Percentiles rank a stretch among this genome's conserved stretches.
These are phyloP conservation scores for Bombus balteatus DNA, from an alignment of 1,140 invertebrate genomes.

Conservation along the genomic window DNA sequence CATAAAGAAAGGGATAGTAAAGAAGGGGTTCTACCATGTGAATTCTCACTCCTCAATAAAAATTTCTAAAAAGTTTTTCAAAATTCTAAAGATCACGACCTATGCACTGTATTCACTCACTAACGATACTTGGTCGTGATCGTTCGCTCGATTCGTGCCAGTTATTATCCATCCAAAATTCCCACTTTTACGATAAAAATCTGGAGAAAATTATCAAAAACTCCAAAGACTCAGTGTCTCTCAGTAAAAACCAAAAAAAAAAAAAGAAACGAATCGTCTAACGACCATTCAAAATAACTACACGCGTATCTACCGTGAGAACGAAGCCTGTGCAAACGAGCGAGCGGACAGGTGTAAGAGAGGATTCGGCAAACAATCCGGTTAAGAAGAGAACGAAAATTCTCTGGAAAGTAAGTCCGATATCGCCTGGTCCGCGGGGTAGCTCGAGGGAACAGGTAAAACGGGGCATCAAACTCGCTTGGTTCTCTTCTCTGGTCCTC, in stretches of 20 bases:
- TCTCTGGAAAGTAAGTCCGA: constrained; percentile 33
- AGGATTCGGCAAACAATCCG: background rate
- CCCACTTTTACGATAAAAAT: too few relatives aligned
- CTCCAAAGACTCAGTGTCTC: too few relatives aligned
- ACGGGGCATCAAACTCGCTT: constrained; percentile 66
- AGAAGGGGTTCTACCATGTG: background rate
- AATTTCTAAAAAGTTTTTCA: too few relatives aligned
- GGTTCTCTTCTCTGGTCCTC: constrained; percentile 47
- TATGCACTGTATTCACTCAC: too few relatives aligned
- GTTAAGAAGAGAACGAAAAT: constrained; percentile 7
- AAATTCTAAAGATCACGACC: too few relatives aligned
- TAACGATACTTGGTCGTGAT: too few relatives aligned
- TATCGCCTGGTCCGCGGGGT: constrained; percentile 1
- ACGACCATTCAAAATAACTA: background rate
- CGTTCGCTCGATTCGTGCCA: too few relatives aligned
- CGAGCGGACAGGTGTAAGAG: constrained; percentile 32
- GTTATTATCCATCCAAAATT: too few relatives aligned
- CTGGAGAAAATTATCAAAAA: too few relatives aligned
- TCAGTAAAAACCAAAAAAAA: too few relatives aligned
- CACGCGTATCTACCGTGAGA: constrained; percentile 10
- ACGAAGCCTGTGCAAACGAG: background rate
- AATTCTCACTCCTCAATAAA: too few relatives aligned
- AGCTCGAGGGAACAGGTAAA: constrained; percentile 51
- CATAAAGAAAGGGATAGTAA: background rate
- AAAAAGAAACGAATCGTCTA: too few relatives aligned